Evolutionary conservation across 2,113 vertebrate genomes (phyloP).

Genomic region (Barnardius zonarius): DNA sequence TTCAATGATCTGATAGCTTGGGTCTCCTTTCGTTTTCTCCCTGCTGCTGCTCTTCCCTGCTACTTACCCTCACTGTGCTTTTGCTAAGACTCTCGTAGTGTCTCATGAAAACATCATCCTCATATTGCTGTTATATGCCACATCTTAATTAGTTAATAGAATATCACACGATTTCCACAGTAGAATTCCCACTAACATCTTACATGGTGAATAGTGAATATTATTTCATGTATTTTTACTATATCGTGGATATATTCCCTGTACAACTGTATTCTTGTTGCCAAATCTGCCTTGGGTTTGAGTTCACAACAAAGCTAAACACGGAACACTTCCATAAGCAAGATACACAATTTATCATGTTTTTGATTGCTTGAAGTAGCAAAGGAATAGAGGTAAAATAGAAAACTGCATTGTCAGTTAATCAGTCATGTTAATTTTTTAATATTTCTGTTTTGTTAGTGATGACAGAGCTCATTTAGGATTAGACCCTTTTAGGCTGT

Average conservation of each 20-base stretch:
- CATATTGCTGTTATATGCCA: background rate
- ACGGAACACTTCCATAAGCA: constrained; percentile 22
- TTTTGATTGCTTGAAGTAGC: constrained; percentile 4
- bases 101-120: background rate
- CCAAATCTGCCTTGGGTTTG: background rate
- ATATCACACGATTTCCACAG: background rate
- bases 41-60: background rate
- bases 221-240: background rate
- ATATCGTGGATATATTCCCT: background rate
- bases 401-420: constrained; percentile 18
- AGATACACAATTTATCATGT: constrained; percentile 7
- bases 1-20: background rate
- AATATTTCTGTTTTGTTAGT: background rate
- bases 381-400: constrained; percentile 33
- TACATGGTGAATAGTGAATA: background rate
- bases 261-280: background rate
- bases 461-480: background rate
- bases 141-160: background rate
- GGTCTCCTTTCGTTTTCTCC: background rate
- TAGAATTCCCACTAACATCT: background rate
- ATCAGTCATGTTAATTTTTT: background rate
- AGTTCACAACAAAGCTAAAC: constrained; percentile 2
- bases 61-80: background rate
- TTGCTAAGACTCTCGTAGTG: background rate
- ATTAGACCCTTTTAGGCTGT: background rate